Conservation (phyloP, 1,140 invertebrate genomes). For the Charaxes varanes region DNA sequence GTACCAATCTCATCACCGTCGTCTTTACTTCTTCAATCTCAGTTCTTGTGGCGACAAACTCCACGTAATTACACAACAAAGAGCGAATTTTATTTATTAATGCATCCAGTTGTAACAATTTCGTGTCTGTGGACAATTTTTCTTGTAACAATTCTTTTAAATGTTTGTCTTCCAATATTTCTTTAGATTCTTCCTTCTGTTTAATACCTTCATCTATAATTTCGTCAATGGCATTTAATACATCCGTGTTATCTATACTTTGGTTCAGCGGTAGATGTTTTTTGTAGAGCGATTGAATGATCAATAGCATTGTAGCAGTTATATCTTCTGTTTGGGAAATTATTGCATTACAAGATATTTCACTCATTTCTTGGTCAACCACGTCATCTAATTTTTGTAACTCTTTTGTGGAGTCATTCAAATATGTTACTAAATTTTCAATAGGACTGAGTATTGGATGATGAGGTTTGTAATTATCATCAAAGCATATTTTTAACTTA, state of each 20-base stretch:
- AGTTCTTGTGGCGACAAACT: conserved; percentile 29
- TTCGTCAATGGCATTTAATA: conserved; percentile 55
- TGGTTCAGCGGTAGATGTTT: conserved; percentile 64
- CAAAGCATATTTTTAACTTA: conserved; percentile 29
- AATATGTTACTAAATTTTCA: conserved; percentile 36
- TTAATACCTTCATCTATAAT: conserved; percentile 56
- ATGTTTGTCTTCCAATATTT: conserved; percentile 77
- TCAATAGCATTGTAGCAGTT: conserved; percentile 76
- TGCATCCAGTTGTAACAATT: conserved; percentile 68
- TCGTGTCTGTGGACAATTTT: conserved; percentile 75
- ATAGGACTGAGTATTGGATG: conserved; percentile 59
- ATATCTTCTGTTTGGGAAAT: conserved; percentile 72
- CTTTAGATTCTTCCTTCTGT: conserved; percentile 52
- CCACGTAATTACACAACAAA: conserved; percentile 33
- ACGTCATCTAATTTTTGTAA: conserved; percentile 34
- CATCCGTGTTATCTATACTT: conserved; percentile 35
- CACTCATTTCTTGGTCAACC: conserved; percentile 29
- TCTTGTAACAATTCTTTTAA: conserved; percentile 77
- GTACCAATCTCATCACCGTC: conserved; percentile 66
- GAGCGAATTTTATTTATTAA: conserved; percentile 38
- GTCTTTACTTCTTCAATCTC: conserved; percentile 33
- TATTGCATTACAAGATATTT: conserved; percentile 31
- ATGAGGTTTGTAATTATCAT: conserved; percentile 23
- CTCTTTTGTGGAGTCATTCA: conserved; percentile 31
- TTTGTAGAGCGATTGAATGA: conserved; percentile 83